Conservation (phyloP, 2,797 vertebrate genomes). For the Pipistrellus nathusii region DNA sequence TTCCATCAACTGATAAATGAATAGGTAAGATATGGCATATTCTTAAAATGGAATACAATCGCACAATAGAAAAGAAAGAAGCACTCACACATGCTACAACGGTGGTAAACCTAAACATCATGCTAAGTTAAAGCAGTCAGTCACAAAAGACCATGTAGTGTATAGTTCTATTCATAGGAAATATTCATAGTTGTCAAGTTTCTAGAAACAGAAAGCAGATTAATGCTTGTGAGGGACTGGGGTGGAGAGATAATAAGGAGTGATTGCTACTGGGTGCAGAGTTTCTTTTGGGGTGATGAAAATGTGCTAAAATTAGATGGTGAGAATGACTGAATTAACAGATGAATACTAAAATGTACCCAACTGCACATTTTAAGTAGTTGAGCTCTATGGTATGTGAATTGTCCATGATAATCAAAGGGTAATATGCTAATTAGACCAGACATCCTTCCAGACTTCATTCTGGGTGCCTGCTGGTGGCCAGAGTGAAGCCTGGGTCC, state of each 20-base stretch:
- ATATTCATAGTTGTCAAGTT: neutral
- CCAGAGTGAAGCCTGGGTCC: too few species aligned
- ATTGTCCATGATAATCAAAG: neutral
- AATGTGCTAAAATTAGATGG: constrained; percentile 10
- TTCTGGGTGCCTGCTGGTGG: too few species aligned
- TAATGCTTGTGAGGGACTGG: neutral
- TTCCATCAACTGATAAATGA: neutral
- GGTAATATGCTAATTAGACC: too few species aligned
- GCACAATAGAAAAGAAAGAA: neutral
- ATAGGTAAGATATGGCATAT: neutral
- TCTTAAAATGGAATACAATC: neutral
- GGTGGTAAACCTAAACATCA: neutral
- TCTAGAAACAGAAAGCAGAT: neutral
- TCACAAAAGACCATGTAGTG: neutral
- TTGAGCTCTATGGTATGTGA: neutral
- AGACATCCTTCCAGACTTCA: too few species aligned
- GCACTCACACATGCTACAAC: neutral
- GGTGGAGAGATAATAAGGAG: neutral
- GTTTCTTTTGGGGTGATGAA: neutral
- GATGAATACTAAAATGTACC: neutral
- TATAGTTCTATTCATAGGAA: neutral
- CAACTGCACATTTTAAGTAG: neutral
- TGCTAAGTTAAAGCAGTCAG: neutral
- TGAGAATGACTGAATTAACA: neutral
- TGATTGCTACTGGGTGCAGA: neutral